Evolutionary conservation across 2,797 vertebrate genomes (phyloP).

Genomic region (Bradypus variegatus): DNA sequence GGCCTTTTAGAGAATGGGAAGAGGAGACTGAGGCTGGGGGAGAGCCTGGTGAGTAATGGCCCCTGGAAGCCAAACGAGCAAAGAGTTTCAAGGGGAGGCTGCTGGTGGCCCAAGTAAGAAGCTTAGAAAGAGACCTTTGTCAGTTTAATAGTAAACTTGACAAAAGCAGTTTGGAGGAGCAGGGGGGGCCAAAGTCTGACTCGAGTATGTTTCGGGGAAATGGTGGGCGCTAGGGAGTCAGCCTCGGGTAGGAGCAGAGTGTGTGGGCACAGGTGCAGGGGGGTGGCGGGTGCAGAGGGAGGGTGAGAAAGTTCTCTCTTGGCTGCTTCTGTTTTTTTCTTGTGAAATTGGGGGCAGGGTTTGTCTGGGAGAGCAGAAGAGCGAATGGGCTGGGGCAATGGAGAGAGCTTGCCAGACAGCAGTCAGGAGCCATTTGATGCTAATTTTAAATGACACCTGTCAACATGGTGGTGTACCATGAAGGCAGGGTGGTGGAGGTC

Average conservation of each 20-base stretch:
- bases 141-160: neutral
- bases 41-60: neutral
- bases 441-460: neutral
- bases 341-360: neutral
- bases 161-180: neutral
- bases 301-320: neutral
- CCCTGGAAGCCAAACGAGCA: too few species aligned
- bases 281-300: neutral
- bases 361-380: neutral
- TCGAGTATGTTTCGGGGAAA: neutral
- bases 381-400: neutral
- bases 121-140: too few species aligned
- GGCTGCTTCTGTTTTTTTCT: neutral
- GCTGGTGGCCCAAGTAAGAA: too few species aligned
- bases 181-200: neutral
- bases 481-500: neutral
- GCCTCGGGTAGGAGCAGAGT: neutral
- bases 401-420: neutral
- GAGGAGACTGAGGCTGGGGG: neutral
- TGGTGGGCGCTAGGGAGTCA: neutral
- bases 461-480: neutral
- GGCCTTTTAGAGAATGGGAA: too few species aligned
- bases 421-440: neutral
- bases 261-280: neutral
- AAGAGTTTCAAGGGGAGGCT: too few species aligned